Evolutionary conservation across 1,140 invertebrate genomes (phyloP).

Genomic region (Zelostemma sp.): DNA sequence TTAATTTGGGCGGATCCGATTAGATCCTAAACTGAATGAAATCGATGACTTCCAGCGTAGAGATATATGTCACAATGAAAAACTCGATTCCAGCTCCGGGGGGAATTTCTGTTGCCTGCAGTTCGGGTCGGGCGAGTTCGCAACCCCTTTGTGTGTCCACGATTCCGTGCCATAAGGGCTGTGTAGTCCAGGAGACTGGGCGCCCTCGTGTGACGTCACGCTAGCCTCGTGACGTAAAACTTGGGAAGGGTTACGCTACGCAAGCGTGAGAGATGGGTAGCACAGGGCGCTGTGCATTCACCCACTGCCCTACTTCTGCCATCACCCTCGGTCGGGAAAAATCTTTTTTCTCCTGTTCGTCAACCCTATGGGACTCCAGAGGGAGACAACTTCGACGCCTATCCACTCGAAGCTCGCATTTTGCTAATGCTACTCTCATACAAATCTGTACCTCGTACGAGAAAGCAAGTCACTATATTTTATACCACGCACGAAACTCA

Average conservation of each 20-base stretch:
- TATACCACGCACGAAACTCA: no score
- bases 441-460: neutral
- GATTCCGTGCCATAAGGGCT: conserved; percentile 1
- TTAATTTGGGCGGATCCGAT: no score
- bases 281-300: conserved; percentile 51
- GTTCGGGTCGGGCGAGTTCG: no score
- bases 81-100: no score
- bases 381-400: conserved; percentile 1
- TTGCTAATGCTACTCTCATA: conserved; percentile 7
- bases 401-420: conserved; percentile 9
- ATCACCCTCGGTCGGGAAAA: conserved; percentile 22
- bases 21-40: no score
- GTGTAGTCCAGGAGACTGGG: conserved; percentile 15
- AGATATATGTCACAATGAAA: no score
- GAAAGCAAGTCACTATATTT: no score
- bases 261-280: conserved; percentile 47
- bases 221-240: conserved; percentile 52
- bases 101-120: no score
- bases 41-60: no score
- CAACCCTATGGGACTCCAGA: conserved; percentile 1
- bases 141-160: no score
- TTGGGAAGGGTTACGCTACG: conserved; percentile 55
- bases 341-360: conserved; percentile 21
- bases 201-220: conserved; percentile 35
- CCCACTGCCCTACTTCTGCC: conserved; percentile 58